Conservation (phyloP, 2,888 invertebrate species). For the Terebella lapidaria region DNA sequence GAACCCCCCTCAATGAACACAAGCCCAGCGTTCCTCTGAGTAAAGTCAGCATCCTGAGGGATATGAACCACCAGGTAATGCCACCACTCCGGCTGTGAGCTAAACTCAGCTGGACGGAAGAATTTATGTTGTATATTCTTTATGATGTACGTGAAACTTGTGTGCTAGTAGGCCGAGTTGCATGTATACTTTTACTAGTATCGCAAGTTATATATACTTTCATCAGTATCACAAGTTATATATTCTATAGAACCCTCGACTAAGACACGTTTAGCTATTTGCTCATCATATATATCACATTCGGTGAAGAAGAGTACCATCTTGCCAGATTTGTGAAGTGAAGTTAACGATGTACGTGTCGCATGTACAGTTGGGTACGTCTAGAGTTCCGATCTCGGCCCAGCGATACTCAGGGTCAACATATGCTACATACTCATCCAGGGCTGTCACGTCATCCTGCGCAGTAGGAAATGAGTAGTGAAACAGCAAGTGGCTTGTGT, state of each 20-base stretch:
- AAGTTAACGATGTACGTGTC: constrained; percentile 23
- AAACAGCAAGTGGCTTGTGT: too few species aligned
- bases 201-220: too few species aligned
- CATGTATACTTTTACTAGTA: too few species aligned
- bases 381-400: constrained; percentile 10
- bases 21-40: constrained; percentile 18
- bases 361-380: constrained; percentile 13
- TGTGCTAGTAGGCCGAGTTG: too few species aligned
- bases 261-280: too few species aligned
- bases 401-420: neutral
- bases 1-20: constrained; percentile 20
- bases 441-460: neutral
- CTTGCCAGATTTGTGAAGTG: constrained; percentile 29
- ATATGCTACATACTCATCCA: neutral
- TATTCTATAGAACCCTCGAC: too few species aligned
- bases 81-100: constrained; percentile 24
- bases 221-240: too few species aligned
- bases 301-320: too few species aligned
- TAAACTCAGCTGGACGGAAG: neutral
- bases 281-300: too few species aligned
- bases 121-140: too few species aligned
- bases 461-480: too few species aligned
- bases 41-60: constrained; percentile 20
- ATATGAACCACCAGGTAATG: constrained; percentile 25
- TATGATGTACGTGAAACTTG: too few species aligned